Percentiles rank a stretch among this genome's conserved stretches.
Evolutionary conservation across 2,888 invertebrate genomes (phyloP).

Genomic region (Hypselothyrea guttata): DNA sequence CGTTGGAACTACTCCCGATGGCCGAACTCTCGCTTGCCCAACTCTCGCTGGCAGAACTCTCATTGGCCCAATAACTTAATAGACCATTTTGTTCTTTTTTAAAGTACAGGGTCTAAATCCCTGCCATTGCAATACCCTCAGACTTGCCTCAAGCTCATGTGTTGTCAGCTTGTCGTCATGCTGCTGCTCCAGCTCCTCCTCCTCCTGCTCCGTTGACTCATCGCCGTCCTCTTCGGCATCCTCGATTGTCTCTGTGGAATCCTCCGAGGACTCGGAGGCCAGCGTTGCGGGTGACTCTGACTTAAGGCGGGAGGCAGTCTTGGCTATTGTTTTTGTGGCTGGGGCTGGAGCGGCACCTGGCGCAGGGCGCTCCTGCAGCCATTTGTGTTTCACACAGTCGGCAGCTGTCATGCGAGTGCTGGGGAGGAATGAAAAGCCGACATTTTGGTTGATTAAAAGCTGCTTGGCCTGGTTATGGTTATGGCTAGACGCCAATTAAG

Average conservation of each 20-base stretch:
- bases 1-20: too few relatives aligned
- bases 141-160: constrained; percentile 56
- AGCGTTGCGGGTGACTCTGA: constrained; percentile 78
- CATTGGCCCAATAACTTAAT: too few relatives aligned
- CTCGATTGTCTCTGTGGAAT: constrained; percentile 67
- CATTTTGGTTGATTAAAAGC: constrained; percentile 52
- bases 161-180: constrained; percentile 43
- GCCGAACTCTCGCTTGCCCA: too few relatives aligned
- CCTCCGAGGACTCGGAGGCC: constrained; percentile 62
- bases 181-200: constrained; percentile 21
- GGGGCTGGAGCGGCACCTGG: constrained; percentile 68
- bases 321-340: constrained; percentile 68
- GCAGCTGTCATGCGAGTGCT: constrained; percentile 92
- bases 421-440: constrained; percentile 62
- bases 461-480: constrained; percentile 40
- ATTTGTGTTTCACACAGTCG: constrained; percentile 92
- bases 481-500: not conserved
- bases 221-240: constrained; percentile 57
- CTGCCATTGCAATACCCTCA: not conserved
- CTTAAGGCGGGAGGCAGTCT: constrained; percentile 68
- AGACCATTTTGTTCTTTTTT: too few relatives aligned
- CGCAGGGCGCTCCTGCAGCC: constrained; percentile 87
- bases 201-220: constrained; percentile 9
- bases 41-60: too few relatives aligned
- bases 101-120: too few relatives aligned